Conservation (phyloP, 2,113 vertebrate species). For the Apodemus sylvaticus region DNA sequence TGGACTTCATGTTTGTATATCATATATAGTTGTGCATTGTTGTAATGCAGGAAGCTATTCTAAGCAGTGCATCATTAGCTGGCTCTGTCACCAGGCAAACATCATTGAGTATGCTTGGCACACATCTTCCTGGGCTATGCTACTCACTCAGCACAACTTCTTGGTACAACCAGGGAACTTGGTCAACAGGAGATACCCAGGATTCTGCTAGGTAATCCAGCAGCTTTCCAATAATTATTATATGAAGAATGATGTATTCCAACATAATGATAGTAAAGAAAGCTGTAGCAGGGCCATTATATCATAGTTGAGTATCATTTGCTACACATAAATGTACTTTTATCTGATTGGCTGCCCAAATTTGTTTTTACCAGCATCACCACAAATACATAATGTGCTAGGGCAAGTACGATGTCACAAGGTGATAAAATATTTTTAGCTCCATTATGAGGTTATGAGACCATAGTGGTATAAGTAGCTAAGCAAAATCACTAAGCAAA, state of each 20-base stretch:
- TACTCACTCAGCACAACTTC: neutral
- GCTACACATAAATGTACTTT: neutral
- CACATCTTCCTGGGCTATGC: neutral
- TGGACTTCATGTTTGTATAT: neutral
- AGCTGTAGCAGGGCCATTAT: no score
- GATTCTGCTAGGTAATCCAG: neutral
- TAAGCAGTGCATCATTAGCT: neutral
- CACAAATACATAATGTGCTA: neutral
- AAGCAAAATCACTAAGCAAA: neutral
- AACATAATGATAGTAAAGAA: neutral
- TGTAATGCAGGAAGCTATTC: neutral
- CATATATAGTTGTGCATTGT: neutral
- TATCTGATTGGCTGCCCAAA: neutral
- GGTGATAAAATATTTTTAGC: neutral
- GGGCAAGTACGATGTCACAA: neutral
- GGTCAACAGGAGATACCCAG: accelerated
- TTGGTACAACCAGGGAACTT: neutral
- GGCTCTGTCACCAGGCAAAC: neutral
- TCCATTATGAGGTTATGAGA: neutral
- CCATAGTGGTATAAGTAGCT: neutral
- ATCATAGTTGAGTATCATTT: neutral
- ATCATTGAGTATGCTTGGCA: no score
- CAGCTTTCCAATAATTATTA: neutral
- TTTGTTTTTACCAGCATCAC: neutral
- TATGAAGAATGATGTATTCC: neutral